Evolutionary conservation across 2,113 vertebrate species (phyloP).

Genomic region (Vulpes ferrilata): DNA sequence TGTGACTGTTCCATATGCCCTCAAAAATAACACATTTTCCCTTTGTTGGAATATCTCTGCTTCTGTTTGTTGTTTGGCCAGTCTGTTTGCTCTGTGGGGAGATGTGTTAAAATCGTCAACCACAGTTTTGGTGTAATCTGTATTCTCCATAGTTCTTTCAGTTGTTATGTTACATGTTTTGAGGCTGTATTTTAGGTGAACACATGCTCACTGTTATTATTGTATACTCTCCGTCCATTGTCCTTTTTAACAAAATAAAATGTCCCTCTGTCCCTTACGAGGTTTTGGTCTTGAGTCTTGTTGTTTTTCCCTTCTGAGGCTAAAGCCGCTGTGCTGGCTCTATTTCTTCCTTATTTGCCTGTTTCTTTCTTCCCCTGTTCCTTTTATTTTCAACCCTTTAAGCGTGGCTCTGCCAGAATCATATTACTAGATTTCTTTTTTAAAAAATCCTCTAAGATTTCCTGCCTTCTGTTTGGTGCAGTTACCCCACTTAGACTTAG

Average conservation of each 20-base stretch:
- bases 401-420: neutral
- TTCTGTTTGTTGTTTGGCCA: neutral
- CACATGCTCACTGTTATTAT: neutral
- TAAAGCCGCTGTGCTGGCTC: neutral
- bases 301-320: neutral
- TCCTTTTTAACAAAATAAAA: neutral
- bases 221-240: neutral
- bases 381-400: constrained; percentile 35
- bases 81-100: neutral
- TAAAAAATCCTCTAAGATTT: neutral
- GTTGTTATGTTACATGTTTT: neutral
- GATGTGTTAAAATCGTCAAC: neutral
- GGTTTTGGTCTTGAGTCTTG: neutral
- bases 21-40: neutral
- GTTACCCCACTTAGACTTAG: neutral
- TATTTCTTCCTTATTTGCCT: constrained; percentile 6
- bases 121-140: neutral
- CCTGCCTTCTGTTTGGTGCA: neutral
- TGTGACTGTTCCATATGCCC: neutral
- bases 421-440: neutral
- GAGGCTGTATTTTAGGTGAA: neutral
- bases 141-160: neutral
- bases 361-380: neutral
- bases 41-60: neutral
- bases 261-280: neutral